Conservation (phyloP, 2,113 vertebrate genomes). For the Ptilonorhynchus violaceus region DNA sequence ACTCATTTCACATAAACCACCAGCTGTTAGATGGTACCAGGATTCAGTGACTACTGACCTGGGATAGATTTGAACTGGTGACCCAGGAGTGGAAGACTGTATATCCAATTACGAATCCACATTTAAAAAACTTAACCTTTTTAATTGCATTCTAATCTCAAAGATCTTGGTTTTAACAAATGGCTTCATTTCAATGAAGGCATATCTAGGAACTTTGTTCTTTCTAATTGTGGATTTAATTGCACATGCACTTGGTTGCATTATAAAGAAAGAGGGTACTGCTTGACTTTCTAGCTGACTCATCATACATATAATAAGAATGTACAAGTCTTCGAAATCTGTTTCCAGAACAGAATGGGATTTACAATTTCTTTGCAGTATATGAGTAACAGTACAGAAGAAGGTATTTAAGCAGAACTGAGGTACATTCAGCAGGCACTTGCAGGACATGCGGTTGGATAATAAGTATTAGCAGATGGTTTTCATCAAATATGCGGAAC, state of each 20-base stretch:
- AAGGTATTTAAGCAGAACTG: neutral
- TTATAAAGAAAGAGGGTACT: neutral
- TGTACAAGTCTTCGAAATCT: neutral
- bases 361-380: neutral
- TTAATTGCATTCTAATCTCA: neutral
- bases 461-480: neutral
- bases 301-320: neutral
- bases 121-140: slow-evolving; percentile 5
- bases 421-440: neutral
- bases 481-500: neutral
- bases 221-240: neutral
- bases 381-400: neutral
- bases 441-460: neutral
- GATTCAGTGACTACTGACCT: slow-evolving; percentile 62
- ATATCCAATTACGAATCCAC: slow-evolving; percentile 40
- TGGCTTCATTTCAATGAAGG: neutral
- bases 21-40: slow-evolving; percentile 56
- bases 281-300: neutral
- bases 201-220: neutral
- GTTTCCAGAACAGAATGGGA: neutral
- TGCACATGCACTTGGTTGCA: neutral
- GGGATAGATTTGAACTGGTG: slow-evolving; percentile 50
- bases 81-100: slow-evolving; percentile 44
- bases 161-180: neutral
- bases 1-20: slow-evolving; percentile 64